Evolutionary conservation across 64 coral and sea anemone species (phyloP).

Genomic region (Trachythela sp.): DNA sequence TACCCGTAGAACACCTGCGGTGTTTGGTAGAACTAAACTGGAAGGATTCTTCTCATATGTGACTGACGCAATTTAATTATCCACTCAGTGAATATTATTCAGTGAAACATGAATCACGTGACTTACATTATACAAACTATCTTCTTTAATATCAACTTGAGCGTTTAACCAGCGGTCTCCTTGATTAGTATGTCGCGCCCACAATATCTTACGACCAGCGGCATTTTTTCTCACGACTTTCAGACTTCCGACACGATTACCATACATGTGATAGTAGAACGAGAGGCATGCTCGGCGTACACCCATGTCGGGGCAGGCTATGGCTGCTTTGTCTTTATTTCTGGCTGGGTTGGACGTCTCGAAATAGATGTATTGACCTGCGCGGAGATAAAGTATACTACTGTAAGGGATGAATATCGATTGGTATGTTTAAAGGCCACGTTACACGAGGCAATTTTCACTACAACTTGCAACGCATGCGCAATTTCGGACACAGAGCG

Average conservation of each 20-base stretch:
- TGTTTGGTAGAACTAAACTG: no score
- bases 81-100: no score
- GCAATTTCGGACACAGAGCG: no score
- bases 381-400: background rate
- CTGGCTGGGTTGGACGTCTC: background rate
- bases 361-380: constrained; percentile 6
- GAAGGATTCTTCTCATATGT: no score
- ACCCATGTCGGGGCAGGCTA: background rate
- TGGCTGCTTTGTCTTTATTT: background rate
- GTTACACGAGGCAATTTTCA: no score
- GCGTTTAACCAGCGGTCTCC: background rate
- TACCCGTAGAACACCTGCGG: no score
- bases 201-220: background rate
- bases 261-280: constrained; percentile 12
- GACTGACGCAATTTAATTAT: no score
- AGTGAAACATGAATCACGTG: no score
- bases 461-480: no score
- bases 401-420: background rate
- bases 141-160: background rate
- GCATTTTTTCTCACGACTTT: background rate
- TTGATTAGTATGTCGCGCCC: background rate
- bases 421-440: background rate
- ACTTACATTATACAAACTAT: background rate
- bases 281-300: background rate
- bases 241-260: background rate